These are phyloP conservation scores for Oreotrochilus melanogaster DNA, from an alignment of 2,113 vertebrate species.

Conservation along the genomic window DNA sequence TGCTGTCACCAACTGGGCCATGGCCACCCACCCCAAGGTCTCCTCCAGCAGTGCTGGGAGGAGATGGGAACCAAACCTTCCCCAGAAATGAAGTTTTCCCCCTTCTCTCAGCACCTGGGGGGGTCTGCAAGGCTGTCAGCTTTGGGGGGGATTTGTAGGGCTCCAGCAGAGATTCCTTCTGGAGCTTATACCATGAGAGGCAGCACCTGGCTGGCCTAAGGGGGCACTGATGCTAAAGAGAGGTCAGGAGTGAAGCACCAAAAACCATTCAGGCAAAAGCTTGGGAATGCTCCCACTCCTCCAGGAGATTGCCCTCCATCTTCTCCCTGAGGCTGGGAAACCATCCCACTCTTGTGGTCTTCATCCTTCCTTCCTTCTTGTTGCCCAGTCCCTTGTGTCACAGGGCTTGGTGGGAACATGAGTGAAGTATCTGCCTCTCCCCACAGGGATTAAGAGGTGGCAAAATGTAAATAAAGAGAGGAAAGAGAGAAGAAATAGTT, in stretches of 20 bases:
- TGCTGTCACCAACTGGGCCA: neutral
- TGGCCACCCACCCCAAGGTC: no score
- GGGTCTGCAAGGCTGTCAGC: neutral
- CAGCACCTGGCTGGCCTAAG: neutral
- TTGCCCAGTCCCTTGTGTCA: neutral
- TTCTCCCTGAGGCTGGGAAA: neutral
- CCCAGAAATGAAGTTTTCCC: neutral
- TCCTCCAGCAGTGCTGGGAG: neutral
- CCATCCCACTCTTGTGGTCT: neutral
- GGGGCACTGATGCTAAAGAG: neutral
- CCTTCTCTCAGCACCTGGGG: neutral
- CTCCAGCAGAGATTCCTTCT: neutral
- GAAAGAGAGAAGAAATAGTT: neutral
- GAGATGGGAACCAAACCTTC: no score
- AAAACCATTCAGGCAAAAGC: fast-evolving
- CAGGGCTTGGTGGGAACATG: fast-evolving
- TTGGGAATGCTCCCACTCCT: neutral
- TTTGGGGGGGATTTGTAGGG: neutral
- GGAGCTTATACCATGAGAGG: neutral
- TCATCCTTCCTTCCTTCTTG: neutral
- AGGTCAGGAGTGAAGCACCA: neutral
- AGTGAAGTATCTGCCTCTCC: neutral
- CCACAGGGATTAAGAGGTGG: neutral
- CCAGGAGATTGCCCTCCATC: neutral
- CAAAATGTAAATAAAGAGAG: neutral